Evolutionary conservation across 1,140 invertebrate genomes (phyloP).

Genomic region (Trinorchestia longiramus): DNA sequence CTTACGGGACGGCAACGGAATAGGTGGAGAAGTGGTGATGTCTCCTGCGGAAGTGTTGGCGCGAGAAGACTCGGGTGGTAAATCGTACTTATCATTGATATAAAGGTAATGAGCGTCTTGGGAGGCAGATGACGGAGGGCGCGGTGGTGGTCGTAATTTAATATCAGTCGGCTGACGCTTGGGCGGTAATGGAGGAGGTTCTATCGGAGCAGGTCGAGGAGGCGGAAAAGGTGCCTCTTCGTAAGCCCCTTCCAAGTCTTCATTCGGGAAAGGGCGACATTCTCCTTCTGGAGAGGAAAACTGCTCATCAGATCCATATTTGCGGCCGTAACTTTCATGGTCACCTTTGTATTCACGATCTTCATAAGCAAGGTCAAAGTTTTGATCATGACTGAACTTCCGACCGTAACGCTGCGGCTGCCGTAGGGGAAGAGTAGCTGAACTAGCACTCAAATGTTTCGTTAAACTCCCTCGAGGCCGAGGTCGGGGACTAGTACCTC

Average conservation of each 20-base stretch:
- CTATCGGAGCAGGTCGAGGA: slow-evolving; percentile 65
- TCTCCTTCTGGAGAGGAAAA: slow-evolving; percentile 64
- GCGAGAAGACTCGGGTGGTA: slow-evolving; percentile 60
- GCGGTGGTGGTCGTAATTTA: slow-evolving; percentile 62
- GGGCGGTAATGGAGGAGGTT: slow-evolving; percentile 65
- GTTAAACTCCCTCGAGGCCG: slow-evolving; percentile 62
- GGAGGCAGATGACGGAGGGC: slow-evolving; percentile 61
- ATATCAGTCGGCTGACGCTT: slow-evolving; percentile 65
- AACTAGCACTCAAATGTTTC: slow-evolving; percentile 64
- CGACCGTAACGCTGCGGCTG: slow-evolving; percentile 56
- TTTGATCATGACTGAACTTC: slow-evolving; percentile 35
- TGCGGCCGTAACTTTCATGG: background rate
- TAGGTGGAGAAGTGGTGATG: slow-evolving; percentile 58
- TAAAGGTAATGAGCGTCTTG: slow-evolving; percentile 65
- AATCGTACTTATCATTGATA: slow-evolving; percentile 66
- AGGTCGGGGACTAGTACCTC: slow-evolving; percentile 64
- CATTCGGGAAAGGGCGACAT: slow-evolving; percentile 64
- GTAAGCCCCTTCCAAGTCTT: slow-evolving; percentile 60
- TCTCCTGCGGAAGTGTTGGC: slow-evolving; percentile 44
- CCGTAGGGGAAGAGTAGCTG: slow-evolving; percentile 63
- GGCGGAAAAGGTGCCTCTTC: slow-evolving; percentile 66
- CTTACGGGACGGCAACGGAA: slow-evolving; percentile 66
- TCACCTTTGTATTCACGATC: background rate
- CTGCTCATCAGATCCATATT: slow-evolving; percentile 60
- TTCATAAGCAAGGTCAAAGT: slow-evolving; percentile 11